Conservation (phyloP, 2,113 vertebrate genomes). For the Larimichthys polyactis region DNA sequence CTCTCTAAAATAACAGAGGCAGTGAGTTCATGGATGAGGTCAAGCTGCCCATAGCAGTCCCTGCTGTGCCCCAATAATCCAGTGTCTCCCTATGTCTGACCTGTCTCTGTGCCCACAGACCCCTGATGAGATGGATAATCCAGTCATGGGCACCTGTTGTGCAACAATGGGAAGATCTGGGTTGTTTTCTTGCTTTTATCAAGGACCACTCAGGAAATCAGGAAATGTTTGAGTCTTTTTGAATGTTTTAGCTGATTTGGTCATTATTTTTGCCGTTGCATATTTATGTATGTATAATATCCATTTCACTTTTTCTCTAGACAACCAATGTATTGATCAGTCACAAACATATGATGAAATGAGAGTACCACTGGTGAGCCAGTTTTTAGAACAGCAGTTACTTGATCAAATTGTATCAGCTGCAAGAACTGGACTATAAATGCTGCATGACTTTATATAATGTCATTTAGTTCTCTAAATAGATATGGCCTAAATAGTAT, state of each 20-base stretch:
- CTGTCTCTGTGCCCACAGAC: slow-evolving; percentile 67
- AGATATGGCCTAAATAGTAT: not conserved
- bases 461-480: no score
- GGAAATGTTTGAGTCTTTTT: not conserved
- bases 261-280: not conserved
- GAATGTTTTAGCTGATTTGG: not conserved
- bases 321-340: not conserved
- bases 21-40: slow-evolving; percentile 80
- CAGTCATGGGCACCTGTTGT: slow-evolving; percentile 68
- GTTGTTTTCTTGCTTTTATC: slow-evolving; percentile 57
- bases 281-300: not conserved
- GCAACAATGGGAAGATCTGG: slow-evolving; percentile 58
- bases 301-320: not conserved
- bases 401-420: no score
- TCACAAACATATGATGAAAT: not conserved
- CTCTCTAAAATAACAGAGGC: slow-evolving; percentile 78
- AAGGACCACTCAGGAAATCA: slow-evolving; percentile 18
- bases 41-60: slow-evolving; percentile 72
- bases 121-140: slow-evolving; percentile 72
- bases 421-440: not conserved
- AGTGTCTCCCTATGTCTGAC: slow-evolving; percentile 75
- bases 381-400: no score
- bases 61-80: slow-evolving; percentile 77
- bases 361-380: no score
- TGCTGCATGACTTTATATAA: not conserved